phyloP scores from a whole-genome alignment of 1,140 invertebrate species.

The Drosophila simulans region DNA sequence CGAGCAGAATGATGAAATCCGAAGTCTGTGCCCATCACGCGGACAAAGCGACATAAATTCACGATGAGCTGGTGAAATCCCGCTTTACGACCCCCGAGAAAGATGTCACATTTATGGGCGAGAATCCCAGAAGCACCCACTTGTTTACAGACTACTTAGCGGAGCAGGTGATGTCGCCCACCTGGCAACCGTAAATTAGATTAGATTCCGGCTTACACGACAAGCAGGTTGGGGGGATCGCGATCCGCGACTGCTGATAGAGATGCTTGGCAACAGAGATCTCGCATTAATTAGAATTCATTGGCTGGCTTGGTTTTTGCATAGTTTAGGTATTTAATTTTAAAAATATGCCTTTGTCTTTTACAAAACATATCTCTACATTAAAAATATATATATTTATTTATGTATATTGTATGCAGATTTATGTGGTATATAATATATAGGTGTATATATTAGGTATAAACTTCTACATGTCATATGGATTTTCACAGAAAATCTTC shows the following conservation, averaged over 20 bases:
- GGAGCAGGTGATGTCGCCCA: conserved; percentile 28
- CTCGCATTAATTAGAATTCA: background rate
- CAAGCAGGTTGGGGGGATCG: conserved; percentile 2
- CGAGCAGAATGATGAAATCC: conserved; percentile 34
- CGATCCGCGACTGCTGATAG: conserved; percentile 12
- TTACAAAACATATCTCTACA: conserved; percentile 83
- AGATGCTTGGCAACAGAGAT: conserved; percentile 13
- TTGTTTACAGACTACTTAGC: conserved; percentile 28
- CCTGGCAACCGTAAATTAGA: conserved; percentile 44
- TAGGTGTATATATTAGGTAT: conserved; percentile 74
- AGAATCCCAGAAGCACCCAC: conserved; percentile 17
- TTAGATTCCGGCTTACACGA: conserved; percentile 41
- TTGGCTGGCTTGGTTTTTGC: conserved; percentile 40
- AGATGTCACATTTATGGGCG: conserved; percentile 24
- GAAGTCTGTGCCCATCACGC: conserved; percentile 3
- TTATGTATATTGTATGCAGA: conserved; percentile 62
- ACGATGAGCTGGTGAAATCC: conserved; percentile 26
- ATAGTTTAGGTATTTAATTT: conserved; percentile 67
- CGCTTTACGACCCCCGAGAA: conserved; percentile 18
- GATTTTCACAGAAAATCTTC: conserved; percentile 84
- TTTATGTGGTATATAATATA: conserved; percentile 72
- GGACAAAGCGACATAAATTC: conserved; percentile 40
- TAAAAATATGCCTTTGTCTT: conserved; percentile 82
- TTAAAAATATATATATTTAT: conserved; percentile 75
- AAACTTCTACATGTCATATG: conserved; percentile 78